phyloP scores from a whole-genome alignment of 2,888 invertebrate species.

The Amiota communis region DNA sequence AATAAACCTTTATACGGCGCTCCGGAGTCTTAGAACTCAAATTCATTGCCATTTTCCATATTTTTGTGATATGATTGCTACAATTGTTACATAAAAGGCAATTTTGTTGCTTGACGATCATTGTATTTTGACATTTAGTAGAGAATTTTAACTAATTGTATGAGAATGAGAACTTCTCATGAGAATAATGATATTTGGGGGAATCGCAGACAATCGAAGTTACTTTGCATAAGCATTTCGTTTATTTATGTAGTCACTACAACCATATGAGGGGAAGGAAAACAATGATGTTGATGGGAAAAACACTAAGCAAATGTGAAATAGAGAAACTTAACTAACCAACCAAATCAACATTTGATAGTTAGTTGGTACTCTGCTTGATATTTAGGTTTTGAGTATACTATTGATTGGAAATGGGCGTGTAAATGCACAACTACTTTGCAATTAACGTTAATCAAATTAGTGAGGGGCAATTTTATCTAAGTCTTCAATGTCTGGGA shows the following conservation, averaged over 20 bases:
- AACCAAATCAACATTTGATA: too few relatives aligned
- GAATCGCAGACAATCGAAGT: too few relatives aligned
- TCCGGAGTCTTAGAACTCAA: constrained; percentile 36
- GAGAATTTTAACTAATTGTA: constrained; percentile 43
- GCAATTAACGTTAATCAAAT: constrained; percentile 11
- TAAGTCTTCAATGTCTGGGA: too few relatives aligned
- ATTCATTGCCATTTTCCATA: background rate
- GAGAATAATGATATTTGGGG: too few relatives aligned
- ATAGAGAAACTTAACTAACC: too few relatives aligned
- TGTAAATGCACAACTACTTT: background rate
- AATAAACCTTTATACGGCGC: constrained; percentile 63
- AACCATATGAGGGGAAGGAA: too few relatives aligned
- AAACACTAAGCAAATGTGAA: too few relatives aligned
- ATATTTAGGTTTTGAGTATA: background rate
- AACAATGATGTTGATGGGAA: too few relatives aligned
- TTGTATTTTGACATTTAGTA: constrained; percentile 52
- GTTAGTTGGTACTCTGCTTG: too few relatives aligned
- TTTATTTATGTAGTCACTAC: too few relatives aligned
- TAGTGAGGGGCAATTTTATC: background rate
- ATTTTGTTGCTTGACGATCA: background rate
- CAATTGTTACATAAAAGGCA: constrained; percentile 60
- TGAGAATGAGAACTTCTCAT: constrained; percentile 17
- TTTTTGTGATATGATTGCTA: constrained; percentile 52
- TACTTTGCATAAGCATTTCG: too few relatives aligned
- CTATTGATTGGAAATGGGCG: constrained; percentile 6